Evolutionary conservation across 2,113 vertebrate genomes (phyloP), one percentile per base, ranked within the genome.

Genomic region (Halcyon senegalensis): DNA sequence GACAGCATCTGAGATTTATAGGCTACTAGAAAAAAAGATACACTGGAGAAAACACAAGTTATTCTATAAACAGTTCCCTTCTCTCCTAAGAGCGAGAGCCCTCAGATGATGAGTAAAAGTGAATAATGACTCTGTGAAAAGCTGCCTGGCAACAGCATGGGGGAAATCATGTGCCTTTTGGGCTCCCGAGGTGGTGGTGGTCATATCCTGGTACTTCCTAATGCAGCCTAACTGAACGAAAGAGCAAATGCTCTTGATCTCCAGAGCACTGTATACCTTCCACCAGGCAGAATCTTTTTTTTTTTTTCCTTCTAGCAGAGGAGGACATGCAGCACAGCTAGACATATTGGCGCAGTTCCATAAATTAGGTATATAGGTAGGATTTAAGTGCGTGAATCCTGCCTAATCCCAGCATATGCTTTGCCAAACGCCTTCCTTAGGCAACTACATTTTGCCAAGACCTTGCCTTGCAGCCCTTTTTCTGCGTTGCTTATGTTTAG

Each of bases 71-170:
- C 62, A 68, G 69, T 68, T 75, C 31, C 81, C 59, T 80, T 80
- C n/a, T 67, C 55, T 87, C 43, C 48, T 72, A 72, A 82, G 39
- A 89, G 81, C 44, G 53, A 62, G 81, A 91, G 66, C 73, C 56
- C 48, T 82, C 39, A 30, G 77, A 56, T 39, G 62, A 69, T 51
- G 43, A 85, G 74, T 58, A 48, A 30, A 84, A 66, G 48, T 82
- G 89, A 96, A 53, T 75, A 84, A 93, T 66, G 66, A 30, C 53
- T 48, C 48, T 75, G 69, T 63, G 77, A 66, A 84, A 89, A 92
- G 73, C 77, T 75, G 60, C 85, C 64, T 89, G 88, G 73, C 79
- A 76, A 66, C 83, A 68, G 33, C 33, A 5, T 35, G n/a, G 24
- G 60, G 56, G 60, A 60, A 92, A 84, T 70, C 16, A 4, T 5